Evolutionary conservation across 2,888 invertebrate species (phyloP).

Genomic region (Scaeva pyrastri): DNA sequence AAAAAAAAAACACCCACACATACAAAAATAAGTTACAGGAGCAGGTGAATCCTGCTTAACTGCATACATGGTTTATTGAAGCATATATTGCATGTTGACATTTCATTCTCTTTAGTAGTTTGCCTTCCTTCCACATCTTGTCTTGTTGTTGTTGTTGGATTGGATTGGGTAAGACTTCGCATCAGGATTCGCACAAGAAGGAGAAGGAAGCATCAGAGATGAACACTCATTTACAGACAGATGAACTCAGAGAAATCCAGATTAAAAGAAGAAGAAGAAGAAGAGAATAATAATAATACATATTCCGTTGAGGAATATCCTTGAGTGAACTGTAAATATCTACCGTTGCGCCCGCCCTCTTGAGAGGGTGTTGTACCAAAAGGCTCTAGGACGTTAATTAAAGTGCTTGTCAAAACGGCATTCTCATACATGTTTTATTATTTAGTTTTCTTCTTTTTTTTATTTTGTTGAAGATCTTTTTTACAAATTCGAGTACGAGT

Average conservation of each 20-base stretch:
- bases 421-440: slow-evolving; percentile 22
- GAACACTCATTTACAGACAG: slow-evolving; percentile 70
- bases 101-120: slow-evolving; percentile 54
- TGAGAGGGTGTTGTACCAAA: slow-evolving; percentile 43
- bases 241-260: slow-evolving; percentile 51
- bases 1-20: not conserved
- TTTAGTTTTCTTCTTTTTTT: not conserved
- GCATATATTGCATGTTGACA: slow-evolving; percentile 57
- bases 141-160: not conserved
- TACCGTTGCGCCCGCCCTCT: slow-evolving; percentile 34
- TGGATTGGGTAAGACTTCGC: not conserved
- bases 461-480: not conserved
- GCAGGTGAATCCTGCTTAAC: slow-evolving; percentile 51
- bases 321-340: slow-evolving; percentile 72
- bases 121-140: slow-evolving; percentile 18
- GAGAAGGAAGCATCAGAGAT: not conserved
- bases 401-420: slow-evolving; percentile 43
- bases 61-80: slow-evolving; percentile 56
- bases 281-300: not conserved
- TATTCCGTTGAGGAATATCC: slow-evolving; percentile 65
- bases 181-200: too few relatives aligned
- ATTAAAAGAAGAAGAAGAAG: slow-evolving; percentile 27
- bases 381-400: slow-evolving; percentile 63
- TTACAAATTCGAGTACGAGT: too few relatives aligned
- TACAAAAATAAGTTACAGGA: not conserved